Conservation (phyloP, 2,797 vertebrate genomes). For the Lophotriccus pileatus region DNA sequence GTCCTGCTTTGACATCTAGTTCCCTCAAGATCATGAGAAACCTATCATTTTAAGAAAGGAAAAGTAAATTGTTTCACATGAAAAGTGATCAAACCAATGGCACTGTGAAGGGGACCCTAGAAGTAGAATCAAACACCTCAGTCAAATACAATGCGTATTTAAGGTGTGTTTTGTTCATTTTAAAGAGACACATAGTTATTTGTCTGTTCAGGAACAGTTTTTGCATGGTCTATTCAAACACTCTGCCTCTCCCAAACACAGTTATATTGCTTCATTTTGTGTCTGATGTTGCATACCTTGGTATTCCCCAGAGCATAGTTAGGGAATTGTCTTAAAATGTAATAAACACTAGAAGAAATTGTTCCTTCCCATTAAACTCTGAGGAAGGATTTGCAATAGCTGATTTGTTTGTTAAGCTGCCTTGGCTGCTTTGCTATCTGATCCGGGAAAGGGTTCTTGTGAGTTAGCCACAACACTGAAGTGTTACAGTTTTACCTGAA, state of each 20-base stretch:
- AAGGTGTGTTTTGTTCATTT: neutral
- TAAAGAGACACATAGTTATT: neutral
- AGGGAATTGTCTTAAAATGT: neutral
- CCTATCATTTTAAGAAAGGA: neutral
- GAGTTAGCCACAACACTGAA: neutral
- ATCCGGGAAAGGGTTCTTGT: neutral
- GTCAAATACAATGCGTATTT: neutral
- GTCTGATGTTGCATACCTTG: slow-evolving; percentile 1
- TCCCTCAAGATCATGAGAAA: neutral
- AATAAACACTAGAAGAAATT: neutral
- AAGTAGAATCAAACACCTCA: neutral
- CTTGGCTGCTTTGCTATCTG: neutral
- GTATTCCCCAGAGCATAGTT: neutral
- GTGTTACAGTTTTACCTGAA: neutral
- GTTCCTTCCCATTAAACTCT: neutral
- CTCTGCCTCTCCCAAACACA: neutral
- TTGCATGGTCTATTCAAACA: neutral
- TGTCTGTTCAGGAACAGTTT: neutral
- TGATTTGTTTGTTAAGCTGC: neutral
- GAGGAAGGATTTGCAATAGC: neutral
- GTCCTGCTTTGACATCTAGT: neutral
- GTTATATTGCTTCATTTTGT: neutral
- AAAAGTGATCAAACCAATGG: neutral
- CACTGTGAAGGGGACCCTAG: neutral
- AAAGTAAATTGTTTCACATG: neutral